Percentiles rank a stretch among this genome's conserved stretches.
Evolutionary conservation across 2,113 vertebrate genomes (phyloP).

Genomic region (Labrus mixtus): DNA sequence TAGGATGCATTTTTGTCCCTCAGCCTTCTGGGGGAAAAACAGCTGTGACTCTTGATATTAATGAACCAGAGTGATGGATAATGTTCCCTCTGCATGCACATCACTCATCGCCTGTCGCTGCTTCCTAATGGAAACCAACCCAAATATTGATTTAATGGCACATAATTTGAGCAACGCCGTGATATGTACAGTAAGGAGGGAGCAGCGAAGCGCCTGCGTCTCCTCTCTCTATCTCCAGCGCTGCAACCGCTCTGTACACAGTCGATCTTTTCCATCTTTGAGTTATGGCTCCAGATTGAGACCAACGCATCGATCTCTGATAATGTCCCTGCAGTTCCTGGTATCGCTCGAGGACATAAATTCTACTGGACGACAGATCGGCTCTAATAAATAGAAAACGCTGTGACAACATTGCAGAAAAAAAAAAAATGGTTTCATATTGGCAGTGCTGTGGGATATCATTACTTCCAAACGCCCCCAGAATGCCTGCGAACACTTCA

Average conservation of each 20-base stretch:
- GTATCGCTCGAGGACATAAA: constrained; percentile 41
- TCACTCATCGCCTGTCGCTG: constrained; percentile 3
- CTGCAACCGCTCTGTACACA: not conserved
- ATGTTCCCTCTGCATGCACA: not conserved
- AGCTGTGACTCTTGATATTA: constrained; percentile 5
- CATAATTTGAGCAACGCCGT: constrained; percentile 2
- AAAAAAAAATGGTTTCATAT: constrained; percentile 48
- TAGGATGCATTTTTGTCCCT: not conserved
- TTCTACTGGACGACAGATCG: constrained; percentile 40
- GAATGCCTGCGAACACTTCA: constrained; percentile 45
- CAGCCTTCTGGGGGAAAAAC: constrained; percentile 8
- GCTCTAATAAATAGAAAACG: constrained; percentile 62
- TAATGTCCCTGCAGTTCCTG: constrained; percentile 42
- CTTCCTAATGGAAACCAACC: constrained; percentile 18
- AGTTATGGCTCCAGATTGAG: constrained; percentile 56
- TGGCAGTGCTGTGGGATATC: constrained; percentile 56
- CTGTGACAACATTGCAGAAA: constrained; percentile 43
- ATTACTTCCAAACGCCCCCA: constrained; percentile 52
- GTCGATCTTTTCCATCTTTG: constrained; percentile 39
- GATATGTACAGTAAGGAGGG: not conserved
- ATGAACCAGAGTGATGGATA: constrained; percentile 15
- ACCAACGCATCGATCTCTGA: constrained; percentile 53
- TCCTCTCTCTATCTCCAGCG: constrained; percentile 8
- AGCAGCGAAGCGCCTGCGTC: not conserved
- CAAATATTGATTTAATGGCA: constrained; percentile 5